A percentile compares a stretch with the other conserved stretches of the same genome.
phyloP scores from a whole-genome alignment of 1,140 invertebrate genomes.

The Apis cerana region DNA sequence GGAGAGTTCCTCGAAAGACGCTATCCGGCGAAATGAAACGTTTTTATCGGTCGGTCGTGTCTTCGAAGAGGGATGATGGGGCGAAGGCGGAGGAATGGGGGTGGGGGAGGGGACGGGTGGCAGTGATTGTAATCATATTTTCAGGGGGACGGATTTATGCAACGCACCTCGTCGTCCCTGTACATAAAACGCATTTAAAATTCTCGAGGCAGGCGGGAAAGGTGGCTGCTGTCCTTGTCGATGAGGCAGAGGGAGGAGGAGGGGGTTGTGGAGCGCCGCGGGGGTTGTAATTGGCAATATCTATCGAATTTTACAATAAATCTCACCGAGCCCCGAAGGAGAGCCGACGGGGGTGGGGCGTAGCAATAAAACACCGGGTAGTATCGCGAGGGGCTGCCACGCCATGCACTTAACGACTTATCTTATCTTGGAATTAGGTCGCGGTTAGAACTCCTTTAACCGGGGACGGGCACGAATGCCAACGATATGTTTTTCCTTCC shows the following conservation, averaged over 20 bases:
- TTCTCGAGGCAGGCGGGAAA: conserved; percentile 65
- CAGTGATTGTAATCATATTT: conserved; percentile 69
- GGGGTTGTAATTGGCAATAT: conserved; percentile 74
- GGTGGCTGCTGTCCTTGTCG: conserved; percentile 54
- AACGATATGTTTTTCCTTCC: background rate
- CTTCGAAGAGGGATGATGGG: background rate
- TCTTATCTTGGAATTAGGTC: conserved; percentile 77
- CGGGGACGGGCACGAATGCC: conserved; percentile 46
- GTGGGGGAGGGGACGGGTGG: background rate
- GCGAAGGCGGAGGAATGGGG: background rate
- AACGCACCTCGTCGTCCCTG: conserved; percentile 62
- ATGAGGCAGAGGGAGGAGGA: conserved; percentile 29
- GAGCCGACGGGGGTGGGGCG: conserved; percentile 46
- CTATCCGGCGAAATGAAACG: conserved; percentile 56
- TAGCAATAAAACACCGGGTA: conserved; percentile 74
- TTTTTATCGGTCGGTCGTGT: conserved; percentile 58
- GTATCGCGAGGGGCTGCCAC: conserved; percentile 69
- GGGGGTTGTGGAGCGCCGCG: conserved; percentile 46
- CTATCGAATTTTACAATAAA: conserved; percentile 77
- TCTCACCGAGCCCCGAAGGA: conserved; percentile 66
- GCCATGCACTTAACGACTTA: conserved; percentile 74
- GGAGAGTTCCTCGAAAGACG: conserved; percentile 38
- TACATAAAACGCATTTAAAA: conserved; percentile 74
- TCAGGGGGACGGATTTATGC: conserved; percentile 64
- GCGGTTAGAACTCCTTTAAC: conserved; percentile 67